Evolutionary conservation across 2,113 vertebrate genomes (phyloP).

Genomic region (Sinocyclocheilus grahami): DNA sequence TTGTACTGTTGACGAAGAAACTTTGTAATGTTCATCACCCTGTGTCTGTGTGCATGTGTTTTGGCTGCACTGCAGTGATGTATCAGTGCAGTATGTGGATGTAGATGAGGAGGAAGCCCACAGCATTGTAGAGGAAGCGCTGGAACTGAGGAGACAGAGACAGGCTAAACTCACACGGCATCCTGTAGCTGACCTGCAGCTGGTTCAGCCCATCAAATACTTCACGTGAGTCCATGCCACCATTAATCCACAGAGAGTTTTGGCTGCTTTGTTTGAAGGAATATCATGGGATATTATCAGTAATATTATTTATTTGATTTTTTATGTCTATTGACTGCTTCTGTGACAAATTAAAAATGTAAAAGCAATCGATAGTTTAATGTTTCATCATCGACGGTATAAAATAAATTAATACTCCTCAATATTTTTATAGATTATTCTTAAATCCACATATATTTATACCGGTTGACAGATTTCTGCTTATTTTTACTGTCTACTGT

Average conservation of each 20-base stretch:
- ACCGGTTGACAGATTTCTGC: too few species aligned
- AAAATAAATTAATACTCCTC: too few species aligned
- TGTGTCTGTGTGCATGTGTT: background rate
- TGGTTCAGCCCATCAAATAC: conserved; percentile 84
- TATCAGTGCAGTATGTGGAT: conserved; percentile 86
- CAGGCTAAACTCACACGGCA: conserved; percentile 79
- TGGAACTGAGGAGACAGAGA: conserved; percentile 85
- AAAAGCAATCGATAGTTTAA: background rate
- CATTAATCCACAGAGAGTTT: background rate
- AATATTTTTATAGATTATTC: too few species aligned
- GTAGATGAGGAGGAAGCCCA: conserved; percentile 84
- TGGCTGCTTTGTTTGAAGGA: background rate
- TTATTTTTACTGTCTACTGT: too few species aligned
- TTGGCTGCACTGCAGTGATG: conserved; percentile 78
- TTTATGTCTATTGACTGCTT: background rate
- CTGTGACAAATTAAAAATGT: background rate
- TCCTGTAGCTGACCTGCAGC: conserved; percentile 83
- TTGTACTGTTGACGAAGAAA: background rate
- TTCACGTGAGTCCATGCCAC: conserved; percentile 81
- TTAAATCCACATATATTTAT: too few species aligned
- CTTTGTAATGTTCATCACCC: background rate
- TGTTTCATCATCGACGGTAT: background rate
- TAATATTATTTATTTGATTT: background rate
- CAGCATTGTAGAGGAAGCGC: conserved; percentile 85
- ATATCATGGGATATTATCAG: background rate